Conservation (phyloP, 2,888 invertebrate species). For the Diplazon laetatorius region DNA sequence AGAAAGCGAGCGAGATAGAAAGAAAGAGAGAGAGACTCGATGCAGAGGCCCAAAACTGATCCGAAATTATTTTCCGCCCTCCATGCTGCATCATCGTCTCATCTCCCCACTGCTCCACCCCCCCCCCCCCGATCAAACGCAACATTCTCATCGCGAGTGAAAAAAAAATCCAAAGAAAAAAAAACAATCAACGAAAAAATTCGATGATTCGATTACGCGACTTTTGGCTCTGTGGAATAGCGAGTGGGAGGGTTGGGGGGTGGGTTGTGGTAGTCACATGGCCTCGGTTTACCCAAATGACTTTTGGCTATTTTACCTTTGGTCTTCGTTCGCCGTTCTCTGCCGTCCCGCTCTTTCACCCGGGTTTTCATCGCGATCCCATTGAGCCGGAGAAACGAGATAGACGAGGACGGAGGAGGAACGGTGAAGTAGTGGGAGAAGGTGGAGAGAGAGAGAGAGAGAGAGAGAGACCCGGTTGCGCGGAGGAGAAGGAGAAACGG, state of each 20-base stretch:
- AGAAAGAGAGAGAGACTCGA: conserved; percentile 4
- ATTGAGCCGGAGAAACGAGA: conserved; percentile 45
- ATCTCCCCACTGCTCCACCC: not conserved
- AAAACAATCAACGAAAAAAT: conserved; percentile 1
- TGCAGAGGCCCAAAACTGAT: too few species aligned
- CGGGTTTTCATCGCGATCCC: conserved; percentile 39
- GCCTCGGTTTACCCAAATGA: conserved; percentile 50
- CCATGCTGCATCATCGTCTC: too few species aligned
- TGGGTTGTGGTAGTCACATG: conserved; percentile 8
- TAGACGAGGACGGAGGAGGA: conserved; percentile 9
- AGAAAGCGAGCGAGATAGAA: not conserved
- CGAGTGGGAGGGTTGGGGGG: too few species aligned
- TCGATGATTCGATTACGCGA: conserved; percentile 51
- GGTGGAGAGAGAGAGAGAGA: conserved; percentile 45
- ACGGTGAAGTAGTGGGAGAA: too few species aligned
- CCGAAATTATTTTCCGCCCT: too few species aligned
- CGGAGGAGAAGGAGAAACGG: too few species aligned
- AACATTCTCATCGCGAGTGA: not conserved
- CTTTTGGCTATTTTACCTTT: conserved; percentile 48
- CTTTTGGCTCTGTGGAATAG: conserved; percentile 16
- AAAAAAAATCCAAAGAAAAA: conserved; percentile 13
- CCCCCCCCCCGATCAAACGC: not conserved
- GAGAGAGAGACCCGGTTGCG: too few species aligned
- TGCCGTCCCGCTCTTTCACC: conserved; percentile 6
- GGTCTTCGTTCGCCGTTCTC: conserved; percentile 15